phyloP scores from a whole-genome alignment of 2,113 vertebrate species.

The Neofelis nebulosa region DNA sequence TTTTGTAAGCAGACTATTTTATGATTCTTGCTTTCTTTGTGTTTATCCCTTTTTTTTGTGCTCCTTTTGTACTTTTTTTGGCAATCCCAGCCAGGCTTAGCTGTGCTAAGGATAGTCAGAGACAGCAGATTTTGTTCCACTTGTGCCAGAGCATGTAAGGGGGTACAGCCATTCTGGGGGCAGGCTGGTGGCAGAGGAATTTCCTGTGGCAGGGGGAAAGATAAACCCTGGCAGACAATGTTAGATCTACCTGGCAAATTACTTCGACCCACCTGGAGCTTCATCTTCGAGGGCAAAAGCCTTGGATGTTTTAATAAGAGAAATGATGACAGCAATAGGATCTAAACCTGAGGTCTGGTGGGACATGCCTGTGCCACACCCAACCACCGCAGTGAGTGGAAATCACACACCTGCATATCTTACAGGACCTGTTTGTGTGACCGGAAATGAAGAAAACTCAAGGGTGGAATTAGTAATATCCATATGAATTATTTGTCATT shows the following conservation, averaged over 20 bases:
- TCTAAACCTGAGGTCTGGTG: neutral
- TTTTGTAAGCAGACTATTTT: neutral
- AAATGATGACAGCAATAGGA: neutral
- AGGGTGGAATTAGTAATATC: neutral
- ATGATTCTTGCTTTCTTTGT: neutral
- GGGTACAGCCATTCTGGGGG: neutral
- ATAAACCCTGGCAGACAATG: neutral
- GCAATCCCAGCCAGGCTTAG: neutral
- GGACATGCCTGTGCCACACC: neutral
- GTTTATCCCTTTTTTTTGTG: neutral
- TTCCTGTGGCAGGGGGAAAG: neutral
- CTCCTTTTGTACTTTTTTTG: neutral
- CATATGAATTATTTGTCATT: neutral
- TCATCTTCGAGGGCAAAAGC: neutral
- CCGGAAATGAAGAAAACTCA: neutral
- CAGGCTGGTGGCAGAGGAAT: neutral
- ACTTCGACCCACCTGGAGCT: neutral
- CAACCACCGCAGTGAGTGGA: accelerated
- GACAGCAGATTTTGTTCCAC: constrained; percentile 1
- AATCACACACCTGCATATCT: neutral
- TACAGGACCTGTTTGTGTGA: neutral
- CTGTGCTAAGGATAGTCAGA: neutral
- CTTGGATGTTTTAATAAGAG: neutral
- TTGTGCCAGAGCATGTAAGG: neutral
- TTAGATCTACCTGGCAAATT: neutral